These are phyloP conservation scores for Trisateles emortualis DNA, from an alignment of 2,888 invertebrate genomes.

Conservation along the genomic window DNA sequence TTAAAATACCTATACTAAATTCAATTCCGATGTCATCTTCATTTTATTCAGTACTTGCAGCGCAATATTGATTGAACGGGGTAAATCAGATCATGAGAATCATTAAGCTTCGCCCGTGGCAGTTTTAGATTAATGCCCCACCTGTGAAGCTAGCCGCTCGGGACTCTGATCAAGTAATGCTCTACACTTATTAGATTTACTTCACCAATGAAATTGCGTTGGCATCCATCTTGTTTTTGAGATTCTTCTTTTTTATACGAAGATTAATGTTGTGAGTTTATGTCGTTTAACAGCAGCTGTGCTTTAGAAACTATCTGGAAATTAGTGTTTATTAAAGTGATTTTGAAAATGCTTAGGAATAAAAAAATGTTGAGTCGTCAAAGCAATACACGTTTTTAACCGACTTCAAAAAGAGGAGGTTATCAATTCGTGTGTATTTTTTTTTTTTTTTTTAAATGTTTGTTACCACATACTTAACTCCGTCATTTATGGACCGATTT, in stretches of 20 bases:
- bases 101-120: conserved; percentile 33
- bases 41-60: background rate
- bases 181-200: conserved; percentile 44
- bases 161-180: conserved; percentile 35
- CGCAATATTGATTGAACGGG: conserved; percentile 37
- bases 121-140: conserved; percentile 36
- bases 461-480: too few species aligned
- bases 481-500: too few species aligned
- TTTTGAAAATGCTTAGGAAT: too few species aligned
- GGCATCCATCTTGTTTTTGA: conserved; percentile 25
- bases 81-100: conserved; percentile 43
- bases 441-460: too few species aligned
- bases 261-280: conserved; percentile 6
- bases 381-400: too few species aligned
- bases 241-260: conserved; percentile 9
- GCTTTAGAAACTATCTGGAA: background rate
- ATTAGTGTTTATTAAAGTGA: background rate
- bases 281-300: background rate
- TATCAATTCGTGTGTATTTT: too few species aligned
- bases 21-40: background rate
- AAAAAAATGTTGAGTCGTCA: too few species aligned
- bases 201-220: conserved; percentile 26
- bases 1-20: background rate
- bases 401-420: too few species aligned
- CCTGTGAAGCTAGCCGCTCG: conserved; percentile 40